Percentiles rank a stretch among this genome's conserved stretches.
Conservation (phyloP, 2,888 invertebrate genomes). For the Ectemnius cavifrons region DNA sequence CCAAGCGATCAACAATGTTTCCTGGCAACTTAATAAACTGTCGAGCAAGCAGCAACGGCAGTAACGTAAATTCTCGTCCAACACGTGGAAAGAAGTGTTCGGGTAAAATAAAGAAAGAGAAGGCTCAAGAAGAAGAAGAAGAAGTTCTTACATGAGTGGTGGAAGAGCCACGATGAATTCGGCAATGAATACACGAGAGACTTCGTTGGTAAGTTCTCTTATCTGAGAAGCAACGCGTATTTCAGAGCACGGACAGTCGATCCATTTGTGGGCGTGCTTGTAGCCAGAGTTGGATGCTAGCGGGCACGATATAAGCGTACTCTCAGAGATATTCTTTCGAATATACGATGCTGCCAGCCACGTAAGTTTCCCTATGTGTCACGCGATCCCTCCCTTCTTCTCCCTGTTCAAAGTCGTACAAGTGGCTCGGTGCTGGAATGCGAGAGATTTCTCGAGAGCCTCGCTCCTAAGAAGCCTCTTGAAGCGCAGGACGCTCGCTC, state of each 20-base stretch:
- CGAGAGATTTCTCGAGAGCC: conserved; percentile 44
- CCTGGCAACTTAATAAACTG: no score
- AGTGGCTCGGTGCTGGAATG: conserved; percentile 49
- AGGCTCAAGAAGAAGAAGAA: no score
- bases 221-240: conserved; percentile 48
- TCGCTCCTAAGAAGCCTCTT: conserved; percentile 27
- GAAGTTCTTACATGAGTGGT: no score
- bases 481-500: conserved; percentile 17
- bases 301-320: conserved; percentile 31
- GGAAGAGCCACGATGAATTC: no score
- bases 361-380: conserved; percentile 23
- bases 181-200: no score
- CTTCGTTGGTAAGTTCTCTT: conserved; percentile 26
- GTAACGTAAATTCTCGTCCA: no score
- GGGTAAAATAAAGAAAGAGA: no score
- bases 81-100: no score
- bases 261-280: conserved; percentile 44
- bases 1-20: no score
- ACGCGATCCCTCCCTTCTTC: not conserved
- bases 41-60: no score
- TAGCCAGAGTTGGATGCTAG: conserved; percentile 19
- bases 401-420: conserved; percentile 13
- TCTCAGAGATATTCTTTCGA: conserved; percentile 54
- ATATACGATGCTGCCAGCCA: conserved; percentile 56
- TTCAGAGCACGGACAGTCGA: conserved; percentile 40